These are phyloP conservation scores for Psilanteris sp. DNA, from an alignment of 1,140 invertebrate genomes.

Conservation along the genomic window DNA sequence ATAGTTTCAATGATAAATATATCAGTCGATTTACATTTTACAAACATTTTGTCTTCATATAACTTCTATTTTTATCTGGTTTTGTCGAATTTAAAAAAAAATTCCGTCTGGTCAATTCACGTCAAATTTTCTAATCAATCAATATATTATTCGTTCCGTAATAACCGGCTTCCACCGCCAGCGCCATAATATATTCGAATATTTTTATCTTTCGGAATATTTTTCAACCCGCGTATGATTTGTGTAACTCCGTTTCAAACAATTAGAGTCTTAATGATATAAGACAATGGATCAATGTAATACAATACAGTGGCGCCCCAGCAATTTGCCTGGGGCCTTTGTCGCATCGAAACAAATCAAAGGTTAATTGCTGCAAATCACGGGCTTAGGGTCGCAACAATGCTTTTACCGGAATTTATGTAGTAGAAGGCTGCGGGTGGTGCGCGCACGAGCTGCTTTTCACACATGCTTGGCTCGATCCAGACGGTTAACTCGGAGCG, in stretches of 20 bases:
- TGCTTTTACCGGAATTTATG: conserved; percentile 64
- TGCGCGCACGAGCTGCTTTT: conserved; percentile 21
- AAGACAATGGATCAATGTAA: conserved; percentile 14
- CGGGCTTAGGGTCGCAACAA: conserved; percentile 60
- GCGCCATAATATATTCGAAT: too few species aligned
- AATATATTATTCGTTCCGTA: too few species aligned
- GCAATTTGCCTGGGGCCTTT: conserved; percentile 40
- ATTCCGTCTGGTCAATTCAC: too few species aligned
- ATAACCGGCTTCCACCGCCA: too few species aligned
- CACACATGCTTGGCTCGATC: conserved; percentile 23
- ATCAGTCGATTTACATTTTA: too few species aligned
- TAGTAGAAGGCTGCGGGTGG: conserved; percentile 48
- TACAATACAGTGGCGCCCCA: conserved; percentile 36
- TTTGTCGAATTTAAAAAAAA: too few species aligned
- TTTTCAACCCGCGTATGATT: too few species aligned
- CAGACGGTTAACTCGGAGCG: conserved; percentile 19
- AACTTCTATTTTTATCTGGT: too few species aligned
- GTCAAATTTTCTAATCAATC: too few species aligned
- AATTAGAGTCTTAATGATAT: conserved; percentile 11
- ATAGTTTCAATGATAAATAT: too few species aligned
- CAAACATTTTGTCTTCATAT: too few species aligned
- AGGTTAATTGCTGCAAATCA: conserved; percentile 71
- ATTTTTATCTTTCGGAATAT: too few species aligned
- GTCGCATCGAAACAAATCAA: conserved; percentile 62
- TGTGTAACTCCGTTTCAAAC: background rate